Percentiles rank a stretch among this genome's conserved stretches.
Evolutionary conservation across 1,140 invertebrate genomes (phyloP).

Genomic region (Euura lappo): DNA sequence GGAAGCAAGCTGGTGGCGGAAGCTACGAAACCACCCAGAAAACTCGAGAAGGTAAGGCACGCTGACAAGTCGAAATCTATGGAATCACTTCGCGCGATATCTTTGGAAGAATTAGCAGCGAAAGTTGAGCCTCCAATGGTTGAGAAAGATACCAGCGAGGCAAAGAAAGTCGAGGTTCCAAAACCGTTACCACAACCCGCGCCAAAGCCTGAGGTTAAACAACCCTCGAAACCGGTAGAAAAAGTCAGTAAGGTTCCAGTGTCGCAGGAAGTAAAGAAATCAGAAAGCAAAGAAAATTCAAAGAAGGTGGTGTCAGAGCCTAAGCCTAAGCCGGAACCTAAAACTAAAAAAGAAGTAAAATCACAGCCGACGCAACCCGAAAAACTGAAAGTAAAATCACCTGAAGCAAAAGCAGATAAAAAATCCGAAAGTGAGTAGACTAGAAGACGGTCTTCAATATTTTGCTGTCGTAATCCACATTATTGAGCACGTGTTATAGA

Average conservation of each 20-base stretch:
- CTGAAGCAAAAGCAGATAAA: background rate
- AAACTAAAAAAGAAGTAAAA: background rate
- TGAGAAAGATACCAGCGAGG: background rate
- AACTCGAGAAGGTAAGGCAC: constrained; percentile 50
- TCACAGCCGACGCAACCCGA: constrained; percentile 1
- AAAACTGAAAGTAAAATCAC: background rate
- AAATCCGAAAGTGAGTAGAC: constrained; percentile 21
- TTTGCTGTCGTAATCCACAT: constrained; percentile 13
- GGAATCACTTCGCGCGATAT: constrained; percentile 20
- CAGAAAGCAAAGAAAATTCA: constrained; percentile 7
- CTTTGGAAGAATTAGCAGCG: constrained; percentile 20
- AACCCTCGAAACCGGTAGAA: background rate
- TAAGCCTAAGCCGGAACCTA: constrained; percentile 18
- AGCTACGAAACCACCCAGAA: constrained; percentile 20
- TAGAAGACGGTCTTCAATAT: constrained; percentile 13
- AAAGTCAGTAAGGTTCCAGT: background rate
- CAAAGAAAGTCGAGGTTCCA: background rate
- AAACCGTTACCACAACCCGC: background rate
- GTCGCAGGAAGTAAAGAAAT: background rate
- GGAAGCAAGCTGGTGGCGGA: background rate
- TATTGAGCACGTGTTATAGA: constrained; percentile 37
- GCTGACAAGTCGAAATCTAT: constrained; percentile 51
- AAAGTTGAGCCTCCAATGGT: constrained; percentile 14
- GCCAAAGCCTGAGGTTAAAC: background rate
- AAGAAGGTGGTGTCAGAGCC: constrained; percentile 19